Evolutionary conservation across 2,797 vertebrate genomes (phyloP), one percentile per base, ranked within the genome.

Genomic region (Leucoraja ocellata): DNA sequence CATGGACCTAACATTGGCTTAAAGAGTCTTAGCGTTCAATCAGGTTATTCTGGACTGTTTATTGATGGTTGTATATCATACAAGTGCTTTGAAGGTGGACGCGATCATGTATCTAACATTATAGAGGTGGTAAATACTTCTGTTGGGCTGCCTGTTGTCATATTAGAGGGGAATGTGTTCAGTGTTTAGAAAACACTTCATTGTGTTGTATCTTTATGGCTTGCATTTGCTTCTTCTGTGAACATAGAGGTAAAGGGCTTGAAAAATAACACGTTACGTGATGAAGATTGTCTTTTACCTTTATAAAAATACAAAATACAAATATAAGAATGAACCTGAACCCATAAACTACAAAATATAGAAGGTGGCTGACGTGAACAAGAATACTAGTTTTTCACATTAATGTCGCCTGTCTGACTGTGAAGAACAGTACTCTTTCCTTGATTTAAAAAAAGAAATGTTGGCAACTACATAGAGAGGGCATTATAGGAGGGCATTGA

Each of bases 11-110:
- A 96, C 95, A 95, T 94, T 54, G 94, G 94, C 95, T 96, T 97
- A 96, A 98, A 97, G 97, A 98, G 96, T 94, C 96, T 93, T 95
- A 95, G 95, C 94, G 94, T 92, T 54, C 54, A 25, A 8, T 71
- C 71, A 54, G 76, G 23, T 95, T 95, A 95, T 93, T 93, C 93
- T 92, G 73, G 93, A 94, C 74, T 94, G 93, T 76, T 95, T 96
- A 94, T 96, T 96, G 39, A 58, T 10, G 54, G 11, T 58, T 16
- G 39, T 58, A 21, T 58, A 92, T 76, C 73, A 74, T 92, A 1
- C 90, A 92, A 76, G 21, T 92, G 68, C 0, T 46, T 68, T 65
- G 39, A 74, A 46, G 65, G 9, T 74, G 16, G 71, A 92, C 23
- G 54, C 4, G 39, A 76, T n/a, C 54, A 92, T 92, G 23, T 92